Evolutionary conservation across 2,797 vertebrate species (phyloP), one percentile per base, ranked within the genome.

Genomic region (Pogoniulus pusillus): DNA sequence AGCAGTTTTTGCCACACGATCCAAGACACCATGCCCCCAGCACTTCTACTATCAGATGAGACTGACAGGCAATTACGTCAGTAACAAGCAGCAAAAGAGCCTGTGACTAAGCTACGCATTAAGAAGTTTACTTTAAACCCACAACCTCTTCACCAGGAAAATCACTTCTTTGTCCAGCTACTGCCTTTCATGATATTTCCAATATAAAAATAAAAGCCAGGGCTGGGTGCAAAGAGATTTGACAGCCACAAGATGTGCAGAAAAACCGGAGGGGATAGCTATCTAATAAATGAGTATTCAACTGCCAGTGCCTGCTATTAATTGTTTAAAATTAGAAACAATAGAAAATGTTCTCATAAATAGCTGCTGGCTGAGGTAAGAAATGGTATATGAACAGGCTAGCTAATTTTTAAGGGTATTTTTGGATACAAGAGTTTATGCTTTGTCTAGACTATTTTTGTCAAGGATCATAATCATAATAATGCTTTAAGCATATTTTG

Each of bases 341-440:
- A 91, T 58, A 87, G 45, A 82, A 90, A 85, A 91, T 74, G 80
- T 85, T 93, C 93, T 94, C 89, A 94, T 91, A 96, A 96, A 95
- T 93, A 96, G 89, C 94, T 95, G 89, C 82, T 71, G 93, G 79
- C 84, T 96, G 93, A 95, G 84, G 84, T 93, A 96, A 90, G 94
- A 85, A 91, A 78, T 23, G 82, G 41, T 47, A 64, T 73, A 82
- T 57, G 93, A 95, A 69, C 75, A 91, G 79, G 79, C 89, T 66
- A 60, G 87, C 54, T 90, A 82, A 92, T 93, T 95, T 90, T 93
- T 64, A 76, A 91, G 85, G 62, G 4, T 87, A 93, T 96, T 93
- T 96, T 95, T 89, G 79, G 93, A 91, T 73, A 18, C 60, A 76
- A 76, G 87, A 78, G 82, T 54, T 95, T 94, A 90, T 90, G 85